Evolutionary conservation across 2,113 vertebrate genomes (phyloP).

Genomic region (Eolophus roseicapilla): DNA sequence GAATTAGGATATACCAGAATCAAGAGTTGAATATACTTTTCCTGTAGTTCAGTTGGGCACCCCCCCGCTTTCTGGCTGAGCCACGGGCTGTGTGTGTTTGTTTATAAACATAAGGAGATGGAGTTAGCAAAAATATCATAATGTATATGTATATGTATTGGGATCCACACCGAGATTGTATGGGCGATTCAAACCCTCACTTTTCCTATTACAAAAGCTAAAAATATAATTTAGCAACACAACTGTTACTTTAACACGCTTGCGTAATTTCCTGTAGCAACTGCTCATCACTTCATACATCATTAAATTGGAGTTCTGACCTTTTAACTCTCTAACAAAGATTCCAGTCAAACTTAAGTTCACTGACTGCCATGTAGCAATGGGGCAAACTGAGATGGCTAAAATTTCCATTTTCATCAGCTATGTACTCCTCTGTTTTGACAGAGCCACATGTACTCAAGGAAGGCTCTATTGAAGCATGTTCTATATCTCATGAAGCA

Average conservation of each 20-base stretch:
- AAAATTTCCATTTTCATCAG: neutral
- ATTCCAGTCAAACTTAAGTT: neutral
- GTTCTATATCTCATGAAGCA: neutral
- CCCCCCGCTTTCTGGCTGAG: neutral
- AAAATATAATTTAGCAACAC: constrained; percentile 3
- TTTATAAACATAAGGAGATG: neutral
- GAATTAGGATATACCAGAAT: neutral
- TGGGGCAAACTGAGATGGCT: neutral
- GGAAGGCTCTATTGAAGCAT: neutral
- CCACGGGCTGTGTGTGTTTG: neutral
- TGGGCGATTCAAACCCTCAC: neutral
- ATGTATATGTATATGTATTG: neutral
- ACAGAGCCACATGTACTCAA: neutral
- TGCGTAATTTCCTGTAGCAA: constrained; percentile 7
- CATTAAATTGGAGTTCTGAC: neutral
- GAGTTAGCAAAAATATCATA: neutral
- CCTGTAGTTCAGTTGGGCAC: neutral
- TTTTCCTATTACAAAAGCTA: constrained; percentile 7
- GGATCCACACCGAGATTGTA: neutral
- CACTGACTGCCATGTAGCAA: neutral
- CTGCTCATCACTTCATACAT: neutral
- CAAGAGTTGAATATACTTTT: neutral
- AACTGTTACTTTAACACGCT: neutral
- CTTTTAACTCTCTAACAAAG: neutral
- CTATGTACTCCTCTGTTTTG: neutral